Evolutionary conservation across 2,113 vertebrate genomes (phyloP), one percentile per base, ranked within the genome.

Genomic region (Rousettus leschenaultii): DNA sequence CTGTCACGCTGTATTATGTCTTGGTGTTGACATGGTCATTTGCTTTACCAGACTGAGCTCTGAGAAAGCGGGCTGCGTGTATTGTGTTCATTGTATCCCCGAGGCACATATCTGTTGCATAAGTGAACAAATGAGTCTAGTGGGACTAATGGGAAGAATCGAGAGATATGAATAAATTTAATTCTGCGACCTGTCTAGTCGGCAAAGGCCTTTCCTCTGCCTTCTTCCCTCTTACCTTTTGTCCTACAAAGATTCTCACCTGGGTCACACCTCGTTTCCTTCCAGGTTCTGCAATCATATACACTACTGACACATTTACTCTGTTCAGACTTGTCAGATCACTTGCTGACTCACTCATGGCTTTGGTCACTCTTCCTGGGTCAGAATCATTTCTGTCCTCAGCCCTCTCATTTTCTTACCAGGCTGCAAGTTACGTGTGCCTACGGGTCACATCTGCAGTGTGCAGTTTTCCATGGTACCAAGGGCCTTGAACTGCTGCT

Each of bases 351-450:
- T 24, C 33, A 74, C 33, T 83, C 22, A 22, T 35, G 8, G n/a
- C 55, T 92, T 82, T 77, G 6, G n/a, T 59, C 28, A 55, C 3
- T 55, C 45, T 82, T 89, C 80, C 48, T 86, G 73, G 45, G 73
- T 96, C 59, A 94, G 55, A 91, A 68, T 86, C 66, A 83, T 70
- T 88, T 93, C 85, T 91, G n/a, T 82, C 22, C 43, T 83, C 33
- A 38, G 43, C 16, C 3, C 6, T 87, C 66, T 93, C 55, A 93
- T 93, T 95, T 91, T 51, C 43, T 73, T 65, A 91, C 43, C 40
- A 87, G 70, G 51, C 51, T 88, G 7, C 91, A 87, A 92, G 78
- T 74, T 53, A 38, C 53, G 38, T 83, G 55, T 86, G 30, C 35
- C n/a, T 16, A 12, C 45, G 57, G 45, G 71, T 84, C 61, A 66